Evolutionary conservation across 1,140 invertebrate species (phyloP), one percentile per base, ranked within the genome.

Genomic region (Campodea augens): DNA sequence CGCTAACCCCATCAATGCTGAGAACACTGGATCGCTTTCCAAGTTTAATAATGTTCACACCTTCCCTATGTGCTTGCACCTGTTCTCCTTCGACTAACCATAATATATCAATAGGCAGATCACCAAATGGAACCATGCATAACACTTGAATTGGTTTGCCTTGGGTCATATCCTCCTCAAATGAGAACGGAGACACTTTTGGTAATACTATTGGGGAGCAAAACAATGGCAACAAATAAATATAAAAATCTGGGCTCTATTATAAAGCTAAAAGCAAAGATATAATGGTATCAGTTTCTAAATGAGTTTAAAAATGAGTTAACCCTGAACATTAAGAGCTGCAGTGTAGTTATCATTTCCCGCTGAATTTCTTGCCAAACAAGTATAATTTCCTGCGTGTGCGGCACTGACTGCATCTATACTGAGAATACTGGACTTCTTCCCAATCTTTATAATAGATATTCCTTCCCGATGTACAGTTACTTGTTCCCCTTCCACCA

Each of bases 341-440:
- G 65, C 62, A 12, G 64, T 67, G 47, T 56, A 60, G 48, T 66
- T 62, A 37, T 71, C 69, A 27, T 68, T 64, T 52, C 84, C 86
- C 41, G 82, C 86, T 49, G 68, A 63, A 62, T 91, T 87, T 62
- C 60, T 49, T 4, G 66, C 70, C 18, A 58, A 44, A 52, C 71
- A 73, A 7, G 56, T 65, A 49, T 67, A 72, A 44, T 45, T 51
- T 15, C 51, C 43, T 55, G 53, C 25, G 60, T 46, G 19, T 50
- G 42, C 10, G 19, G 29, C 43, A 12, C 19, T 45, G 12, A 52
- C 50, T 12, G 40, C 37, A n/a, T 52, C 45, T 29, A 52, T 51
- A 1, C 44, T 51, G 2, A 52, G 38, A 41, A 52, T 42, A 32
- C 47, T 47, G 10, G 47, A 49, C 20, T 46, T 47, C 18, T 43